These are phyloP conservation scores for Chaetogeoica ovagalla DNA, from an alignment of 2,888 invertebrate species.

Conservation along the genomic window DNA sequence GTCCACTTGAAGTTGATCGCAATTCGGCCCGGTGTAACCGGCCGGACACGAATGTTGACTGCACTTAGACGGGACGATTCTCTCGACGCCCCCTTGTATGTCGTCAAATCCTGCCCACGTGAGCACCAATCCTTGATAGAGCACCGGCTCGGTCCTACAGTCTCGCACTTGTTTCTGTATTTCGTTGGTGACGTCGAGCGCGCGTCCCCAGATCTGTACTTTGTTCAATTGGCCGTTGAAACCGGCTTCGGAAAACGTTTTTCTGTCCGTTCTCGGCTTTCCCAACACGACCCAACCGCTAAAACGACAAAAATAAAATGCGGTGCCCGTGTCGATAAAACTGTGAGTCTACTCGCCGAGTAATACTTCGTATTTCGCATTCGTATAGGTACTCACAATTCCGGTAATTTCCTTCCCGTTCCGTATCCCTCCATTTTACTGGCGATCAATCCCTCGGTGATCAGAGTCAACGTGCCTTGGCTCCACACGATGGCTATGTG, in stretches of 20 bases:
- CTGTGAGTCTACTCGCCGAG: no score
- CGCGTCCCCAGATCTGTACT: constrained; percentile 91
- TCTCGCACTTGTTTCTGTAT: constrained; percentile 92
- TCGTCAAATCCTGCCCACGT: constrained; percentile 95
- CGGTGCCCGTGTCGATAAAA: no score
- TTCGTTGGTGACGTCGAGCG: constrained; percentile 87
- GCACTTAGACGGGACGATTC: constrained; percentile 88
- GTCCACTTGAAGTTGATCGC: constrained; percentile 80
- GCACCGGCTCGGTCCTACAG: constrained; percentile 87
- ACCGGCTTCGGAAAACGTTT: constrained; percentile 83
- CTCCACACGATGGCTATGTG: constrained; percentile 95
- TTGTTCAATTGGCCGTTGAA: constrained; percentile 94
- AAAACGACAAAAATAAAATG: constrained; percentile 58
- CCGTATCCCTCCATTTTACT: constrained; percentile 90
- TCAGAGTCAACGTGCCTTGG: constrained; percentile 84
- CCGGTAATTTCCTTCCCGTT: constrained; percentile 76
- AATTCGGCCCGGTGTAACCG: constrained; percentile 83
- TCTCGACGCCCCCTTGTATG: constrained; percentile 83
- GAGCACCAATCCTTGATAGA: constrained; percentile 80
- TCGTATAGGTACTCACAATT: constrained; percentile 68
- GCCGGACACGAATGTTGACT: constrained; percentile 86
- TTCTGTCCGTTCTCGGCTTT: constrained; percentile 80
- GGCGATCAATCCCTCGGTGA: constrained; percentile 94
- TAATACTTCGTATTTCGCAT: no score
- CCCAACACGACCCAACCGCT: constrained; percentile 92